These are phyloP conservation scores for Luffia ferchaultella DNA, from an alignment of 2,888 invertebrate species.

Conservation along the genomic window DNA sequence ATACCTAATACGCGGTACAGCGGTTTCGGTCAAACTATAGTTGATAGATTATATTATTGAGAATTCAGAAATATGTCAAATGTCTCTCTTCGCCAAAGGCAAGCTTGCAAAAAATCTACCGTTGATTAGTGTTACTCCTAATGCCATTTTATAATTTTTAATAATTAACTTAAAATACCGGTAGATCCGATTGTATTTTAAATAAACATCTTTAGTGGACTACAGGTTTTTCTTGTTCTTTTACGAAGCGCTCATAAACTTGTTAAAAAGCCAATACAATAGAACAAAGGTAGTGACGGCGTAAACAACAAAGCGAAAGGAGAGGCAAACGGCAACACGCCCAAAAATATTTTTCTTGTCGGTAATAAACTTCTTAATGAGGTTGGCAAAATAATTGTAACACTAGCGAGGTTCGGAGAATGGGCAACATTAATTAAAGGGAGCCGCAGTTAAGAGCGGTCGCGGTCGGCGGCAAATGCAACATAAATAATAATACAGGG, in stretches of 20 bases:
- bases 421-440: slow-evolving; percentile 56
- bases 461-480: slow-evolving; percentile 49
- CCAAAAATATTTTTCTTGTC: slow-evolving; percentile 31
- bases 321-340: background rate
- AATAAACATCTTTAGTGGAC: no score
- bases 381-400: slow-evolving; percentile 58
- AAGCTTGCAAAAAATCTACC: no score
- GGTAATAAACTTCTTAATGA: slow-evolving; percentile 54
- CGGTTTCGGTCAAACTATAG: no score
- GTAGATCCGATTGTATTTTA: no score
- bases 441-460: slow-evolving; percentile 34
- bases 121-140: no score
- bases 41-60: no score
- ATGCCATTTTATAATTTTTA: no score
- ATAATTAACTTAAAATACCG: no score
- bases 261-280: background rate
- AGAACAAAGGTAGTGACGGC: background rate
- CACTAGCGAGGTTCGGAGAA: slow-evolving; percentile 42
- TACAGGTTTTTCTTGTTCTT: background rate
- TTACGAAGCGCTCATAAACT: background rate
- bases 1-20: no score
- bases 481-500: slow-evolving; percentile 56
- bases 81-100: no score
- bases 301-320: slow-evolving; percentile 5
- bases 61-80: no score